Evolutionary conservation across 2,888 invertebrate genomes (phyloP).

Genomic region (Charanyca ferruginea): DNA sequence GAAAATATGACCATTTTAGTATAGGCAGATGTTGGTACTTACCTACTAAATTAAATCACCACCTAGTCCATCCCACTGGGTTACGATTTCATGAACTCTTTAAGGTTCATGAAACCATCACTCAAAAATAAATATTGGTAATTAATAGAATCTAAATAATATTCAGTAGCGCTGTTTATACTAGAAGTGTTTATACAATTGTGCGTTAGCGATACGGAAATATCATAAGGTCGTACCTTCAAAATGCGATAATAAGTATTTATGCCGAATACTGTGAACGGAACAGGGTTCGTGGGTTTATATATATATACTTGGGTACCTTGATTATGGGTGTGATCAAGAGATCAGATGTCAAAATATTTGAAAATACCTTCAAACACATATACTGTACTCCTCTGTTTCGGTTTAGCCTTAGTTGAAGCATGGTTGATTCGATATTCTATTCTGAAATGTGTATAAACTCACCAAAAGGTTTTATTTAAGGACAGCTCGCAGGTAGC

Average conservation of each 20-base stretch:
- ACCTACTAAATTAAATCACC: neutral
- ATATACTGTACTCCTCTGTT: too few relatives aligned
- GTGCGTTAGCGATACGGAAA: constrained; percentile 11
- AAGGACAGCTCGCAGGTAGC: too few relatives aligned
- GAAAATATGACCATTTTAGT: too few relatives aligned
- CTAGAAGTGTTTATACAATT: constrained; percentile 32
- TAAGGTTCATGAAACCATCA: too few relatives aligned
- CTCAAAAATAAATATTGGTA: constrained; percentile 40
- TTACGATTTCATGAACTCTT: constrained; percentile 25
- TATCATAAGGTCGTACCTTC: constrained; percentile 3
- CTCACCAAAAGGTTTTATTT: too few relatives aligned
- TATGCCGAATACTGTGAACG: constrained; percentile 30
- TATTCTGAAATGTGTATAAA: too few relatives aligned
- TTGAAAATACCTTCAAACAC: neutral
- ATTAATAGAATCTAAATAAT: constrained; percentile 48
- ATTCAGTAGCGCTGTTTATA: constrained; percentile 43
- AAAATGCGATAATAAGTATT: constrained; percentile 24
- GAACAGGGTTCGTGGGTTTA: neutral
- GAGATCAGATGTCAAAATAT: neutral
- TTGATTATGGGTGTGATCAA: neutral
- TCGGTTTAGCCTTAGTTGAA: too few relatives aligned
- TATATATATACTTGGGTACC: too few relatives aligned
- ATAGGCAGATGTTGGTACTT: neutral
- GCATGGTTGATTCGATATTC: too few relatives aligned
- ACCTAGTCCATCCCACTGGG: neutral